A percentile compares a stretch with the other conserved stretches of the same genome.
Evolutionary conservation across 53 echinoderm and acorn worm species (phyloP).

Genomic region (Holothuria scabra): DNA sequence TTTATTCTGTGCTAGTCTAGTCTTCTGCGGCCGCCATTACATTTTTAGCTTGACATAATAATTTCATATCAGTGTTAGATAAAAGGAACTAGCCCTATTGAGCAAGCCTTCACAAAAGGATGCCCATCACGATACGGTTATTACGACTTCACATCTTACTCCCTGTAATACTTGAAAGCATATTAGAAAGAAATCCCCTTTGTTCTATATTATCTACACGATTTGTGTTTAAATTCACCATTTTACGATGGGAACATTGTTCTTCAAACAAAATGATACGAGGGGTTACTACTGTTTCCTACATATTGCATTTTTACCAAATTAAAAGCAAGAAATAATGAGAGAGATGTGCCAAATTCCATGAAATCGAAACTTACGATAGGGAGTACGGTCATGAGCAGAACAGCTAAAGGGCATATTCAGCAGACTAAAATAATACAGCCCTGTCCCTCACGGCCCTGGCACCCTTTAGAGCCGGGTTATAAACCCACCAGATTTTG

Average conservation of each 20-base stretch:
- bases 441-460: slow-evolving; percentile 60
- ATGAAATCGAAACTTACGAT: not conserved
- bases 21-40: too few relatives aligned
- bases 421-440: slow-evolving; percentile 65
- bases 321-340: too few relatives aligned
- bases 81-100: slow-evolving; percentile 45
- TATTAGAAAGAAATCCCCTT: slow-evolving; percentile 16
- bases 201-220: slow-evolving; percentile 6
- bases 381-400: slow-evolving; percentile 48
- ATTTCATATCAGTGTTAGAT: slow-evolving; percentile 34
- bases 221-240: too few relatives aligned
- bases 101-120: slow-evolving; percentile 52
- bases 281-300: too few relatives aligned
- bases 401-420: slow-evolving; percentile 63
- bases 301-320: too few relatives aligned
- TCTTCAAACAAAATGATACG: too few relatives aligned
- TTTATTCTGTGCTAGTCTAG: too few relatives aligned
- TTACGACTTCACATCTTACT: slow-evolving; percentile 25
- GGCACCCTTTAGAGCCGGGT: slow-evolving; percentile 51
- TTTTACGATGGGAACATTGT: too few relatives aligned
- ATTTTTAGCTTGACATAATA: slow-evolving; percentile 32
- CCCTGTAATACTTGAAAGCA: not conserved
- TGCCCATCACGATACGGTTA: slow-evolving; percentile 47
- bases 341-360: not conserved
- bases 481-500: slow-evolving; percentile 48